Percentiles rank a stretch among this genome's conserved stretches.
These are phyloP conservation scores for Embiotoca jacksoni DNA, from an alignment of 2,113 vertebrate species.

Conservation along the genomic window DNA sequence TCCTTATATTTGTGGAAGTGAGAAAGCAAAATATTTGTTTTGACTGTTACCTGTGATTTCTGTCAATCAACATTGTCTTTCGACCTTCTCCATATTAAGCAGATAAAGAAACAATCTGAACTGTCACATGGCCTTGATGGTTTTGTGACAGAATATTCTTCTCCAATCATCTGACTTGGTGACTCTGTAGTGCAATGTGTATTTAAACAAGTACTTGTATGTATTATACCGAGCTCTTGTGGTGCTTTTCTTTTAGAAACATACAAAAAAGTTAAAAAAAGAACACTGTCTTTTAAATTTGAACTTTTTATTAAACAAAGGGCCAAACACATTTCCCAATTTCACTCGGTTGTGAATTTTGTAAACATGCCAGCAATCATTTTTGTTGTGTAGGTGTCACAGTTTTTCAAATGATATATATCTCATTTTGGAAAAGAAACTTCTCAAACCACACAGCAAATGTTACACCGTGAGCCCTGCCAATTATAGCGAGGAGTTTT, in stretches of 20 bases:
- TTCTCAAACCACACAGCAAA: constrained; percentile 70
- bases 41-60: not conserved
- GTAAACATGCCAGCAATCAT: constrained; percentile 32
- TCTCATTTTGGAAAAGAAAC: constrained; percentile 66
- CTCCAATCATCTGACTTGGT: not conserved
- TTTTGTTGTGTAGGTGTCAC: constrained; percentile 64
- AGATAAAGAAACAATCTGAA: not conserved
- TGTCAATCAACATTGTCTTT: not conserved
- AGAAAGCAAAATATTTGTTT: not conserved
- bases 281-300: constrained; percentile 10
- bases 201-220: not conserved
- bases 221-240: not conserved
- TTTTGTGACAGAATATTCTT: constrained; percentile 8
- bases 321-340: constrained; percentile 8
- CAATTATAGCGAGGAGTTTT: constrained; percentile 67
- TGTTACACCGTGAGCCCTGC: constrained; percentile 58
- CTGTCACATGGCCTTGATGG: not conserved
- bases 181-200: not conserved
- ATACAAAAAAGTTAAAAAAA: not conserved
- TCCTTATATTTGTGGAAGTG: too few species aligned
- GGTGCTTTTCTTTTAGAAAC: not conserved
- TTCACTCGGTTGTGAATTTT: constrained; percentile 30
- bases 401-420: constrained; percentile 46
- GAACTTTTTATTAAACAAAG: constrained; percentile 2
- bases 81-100: not conserved